Conservation (phyloP, 2,888 invertebrate species). For the Andrena minutula region DNA sequence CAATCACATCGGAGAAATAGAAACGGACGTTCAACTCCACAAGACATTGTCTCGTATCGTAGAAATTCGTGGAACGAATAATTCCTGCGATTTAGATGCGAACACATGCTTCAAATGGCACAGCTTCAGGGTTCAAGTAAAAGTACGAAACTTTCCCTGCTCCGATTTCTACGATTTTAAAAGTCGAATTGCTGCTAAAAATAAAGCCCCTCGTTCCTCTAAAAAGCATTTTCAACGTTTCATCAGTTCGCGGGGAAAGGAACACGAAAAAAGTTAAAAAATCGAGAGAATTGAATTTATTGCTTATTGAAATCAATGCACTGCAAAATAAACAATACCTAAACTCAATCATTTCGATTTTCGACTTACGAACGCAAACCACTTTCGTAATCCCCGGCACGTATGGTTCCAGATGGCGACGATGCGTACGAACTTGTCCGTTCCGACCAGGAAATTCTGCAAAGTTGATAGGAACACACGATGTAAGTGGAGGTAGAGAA, state of each 20-base stretch:
- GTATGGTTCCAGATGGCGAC: too few species aligned
- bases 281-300: too few species aligned
- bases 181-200: constrained; percentile 24
- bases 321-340: too few species aligned
- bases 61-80: neutral
- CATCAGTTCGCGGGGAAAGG: neutral
- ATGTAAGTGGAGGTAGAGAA: too few species aligned
- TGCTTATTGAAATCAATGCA: too few species aligned
- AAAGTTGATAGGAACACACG: too few species aligned
- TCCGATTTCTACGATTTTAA: constrained; percentile 43
- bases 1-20: too few species aligned
- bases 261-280: neutral
- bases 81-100: constrained; percentile 24
- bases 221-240: neutral
- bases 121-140: constrained; percentile 29
- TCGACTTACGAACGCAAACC: too few species aligned
- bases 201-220: neutral
- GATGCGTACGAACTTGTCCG: neutral
- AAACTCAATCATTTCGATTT: too few species aligned
- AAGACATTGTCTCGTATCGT: neutral
- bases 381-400: too few species aligned
- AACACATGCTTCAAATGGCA: neutral
- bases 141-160: constrained; percentile 49
- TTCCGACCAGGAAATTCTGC: too few species aligned
- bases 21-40: too few species aligned